Evolutionary conservation across 2,113 vertebrate species (phyloP).

Genomic region (Callaeas wilsoni): DNA sequence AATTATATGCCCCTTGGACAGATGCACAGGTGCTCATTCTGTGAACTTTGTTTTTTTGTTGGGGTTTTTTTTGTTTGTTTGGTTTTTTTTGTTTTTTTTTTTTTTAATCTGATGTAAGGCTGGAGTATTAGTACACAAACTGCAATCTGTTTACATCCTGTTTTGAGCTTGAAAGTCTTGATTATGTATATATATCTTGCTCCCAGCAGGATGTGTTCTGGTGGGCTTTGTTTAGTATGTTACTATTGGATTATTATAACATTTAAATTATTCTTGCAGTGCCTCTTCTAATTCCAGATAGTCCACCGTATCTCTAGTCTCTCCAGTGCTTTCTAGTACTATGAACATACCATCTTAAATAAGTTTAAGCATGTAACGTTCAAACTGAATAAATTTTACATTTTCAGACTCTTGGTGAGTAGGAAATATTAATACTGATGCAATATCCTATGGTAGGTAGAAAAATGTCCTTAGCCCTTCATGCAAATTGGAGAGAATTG

Average conservation of each 20-base stretch:
- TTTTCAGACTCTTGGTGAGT: neutral
- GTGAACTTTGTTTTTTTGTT: neutral
- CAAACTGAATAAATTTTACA: neutral
- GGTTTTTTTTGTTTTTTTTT: neutral
- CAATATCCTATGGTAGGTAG: neutral
- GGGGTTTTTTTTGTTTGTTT: too few species aligned
- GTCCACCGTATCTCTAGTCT: neutral
- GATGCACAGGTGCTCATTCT: constrained; percentile 51
- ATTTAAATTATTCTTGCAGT: neutral
- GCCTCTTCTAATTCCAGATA: neutral
- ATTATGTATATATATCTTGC: neutral
- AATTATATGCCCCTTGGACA: constrained; percentile 75
- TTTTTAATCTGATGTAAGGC: constrained; percentile 17
- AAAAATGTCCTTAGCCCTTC: neutral
- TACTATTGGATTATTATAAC: neutral
- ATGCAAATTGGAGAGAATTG: neutral
- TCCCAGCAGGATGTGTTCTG: neutral
- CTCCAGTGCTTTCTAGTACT: neutral
- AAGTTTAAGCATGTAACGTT: neutral
- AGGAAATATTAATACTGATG: neutral
- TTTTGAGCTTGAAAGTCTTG: neutral
- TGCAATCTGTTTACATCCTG: constrained; percentile 17
- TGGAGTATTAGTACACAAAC: neutral
- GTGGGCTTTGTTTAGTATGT: neutral
- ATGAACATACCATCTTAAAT: neutral